Evolutionary conservation across 1,140 invertebrate genomes (phyloP), one percentile per base, ranked within the genome.

Genomic region (Monomorium pharaonis): DNA sequence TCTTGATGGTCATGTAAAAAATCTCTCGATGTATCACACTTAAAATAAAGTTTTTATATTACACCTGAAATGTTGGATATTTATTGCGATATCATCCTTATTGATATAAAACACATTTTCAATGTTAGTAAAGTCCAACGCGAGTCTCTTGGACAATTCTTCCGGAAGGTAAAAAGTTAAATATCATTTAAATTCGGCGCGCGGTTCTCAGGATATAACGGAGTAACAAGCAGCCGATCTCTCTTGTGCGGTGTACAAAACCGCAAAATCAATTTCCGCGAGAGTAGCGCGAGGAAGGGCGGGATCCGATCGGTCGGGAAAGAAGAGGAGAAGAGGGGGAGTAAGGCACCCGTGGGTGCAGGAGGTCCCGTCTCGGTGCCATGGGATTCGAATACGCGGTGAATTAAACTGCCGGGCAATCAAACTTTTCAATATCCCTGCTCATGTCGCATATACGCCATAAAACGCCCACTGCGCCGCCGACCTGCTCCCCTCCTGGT

Each of bases 401-500:
- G 62, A 85, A 90, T 90, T 89, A 90, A 90, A 90, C 18, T 54
- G 63, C 24, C 86, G 81, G 63, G 89, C 89, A 90, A 90, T 89
- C 88, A 89, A 90, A 89, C 85, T 90, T 90, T 90, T 89, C 89
- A 87, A 90, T 90, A 89, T 89, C 70, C 84, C 63, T 80, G 85
- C 72, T 86, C 88, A 75, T 88, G 88, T 90, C 89, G 87, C 76
- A 67, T 89, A 88, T 87, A 76, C 67, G 74, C 77, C 72, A 89
- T 90, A 90, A 90, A 90, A 87, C 30, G 63, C 21, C 56, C 24
- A 30, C 81, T 27, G 54, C 14, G 16, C 42, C 51, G 63, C n/a
- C 51, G 33, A 51, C 30, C 24, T 84, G 56, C 44, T 51, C 67
- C 30, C 44, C 70, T 54, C 60, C 44, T 30, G 14, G 7, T 42